phyloP scores from a whole-genome alignment of 1,140 invertebrate genomes.

The Cephus cinctus region DNA sequence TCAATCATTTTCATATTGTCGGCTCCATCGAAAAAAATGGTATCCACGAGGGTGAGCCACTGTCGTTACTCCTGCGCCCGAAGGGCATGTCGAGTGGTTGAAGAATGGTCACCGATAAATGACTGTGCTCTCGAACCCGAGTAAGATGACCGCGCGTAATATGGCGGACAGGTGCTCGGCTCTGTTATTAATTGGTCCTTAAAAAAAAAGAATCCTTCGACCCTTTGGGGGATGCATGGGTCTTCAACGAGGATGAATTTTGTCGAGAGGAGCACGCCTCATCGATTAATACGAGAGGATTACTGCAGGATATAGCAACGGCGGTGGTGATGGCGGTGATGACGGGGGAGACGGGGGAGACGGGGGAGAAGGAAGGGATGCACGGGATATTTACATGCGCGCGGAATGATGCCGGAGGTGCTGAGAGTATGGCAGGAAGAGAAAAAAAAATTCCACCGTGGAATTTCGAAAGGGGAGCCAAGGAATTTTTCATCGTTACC shows the following conservation, averaged over 20 bases:
- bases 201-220: too few relatives aligned
- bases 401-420: conserved; percentile 20
- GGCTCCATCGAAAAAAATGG: too few relatives aligned
- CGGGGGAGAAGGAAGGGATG: conserved; percentile 16
- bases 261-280: too few relatives aligned
- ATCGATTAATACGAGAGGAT: too few relatives aligned
- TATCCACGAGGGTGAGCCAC: too few relatives aligned
- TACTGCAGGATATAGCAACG: too few relatives aligned
- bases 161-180: conserved; percentile 26
- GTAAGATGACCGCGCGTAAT: conserved; percentile 37
- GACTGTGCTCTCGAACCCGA: conserved; percentile 30
- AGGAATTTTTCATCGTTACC: conserved; percentile 55
- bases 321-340: too few relatives aligned
- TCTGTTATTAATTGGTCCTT: conserved; percentile 38
- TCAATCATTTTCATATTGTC: too few relatives aligned
- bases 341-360: conserved; percentile 20
- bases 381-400: too few relatives aligned
- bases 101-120: conserved; percentile 36
- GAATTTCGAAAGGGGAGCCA: conserved; percentile 38
- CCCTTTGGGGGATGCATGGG: too few relatives aligned
- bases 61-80: too few relatives aligned
- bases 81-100: conserved; percentile 34
- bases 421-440: conserved; percentile 14
- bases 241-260: too few relatives aligned
- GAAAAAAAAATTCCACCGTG: neutral